These are phyloP conservation scores for Coremacera marginata DNA, from an alignment of 2,888 invertebrate species.

Conservation along the genomic window DNA sequence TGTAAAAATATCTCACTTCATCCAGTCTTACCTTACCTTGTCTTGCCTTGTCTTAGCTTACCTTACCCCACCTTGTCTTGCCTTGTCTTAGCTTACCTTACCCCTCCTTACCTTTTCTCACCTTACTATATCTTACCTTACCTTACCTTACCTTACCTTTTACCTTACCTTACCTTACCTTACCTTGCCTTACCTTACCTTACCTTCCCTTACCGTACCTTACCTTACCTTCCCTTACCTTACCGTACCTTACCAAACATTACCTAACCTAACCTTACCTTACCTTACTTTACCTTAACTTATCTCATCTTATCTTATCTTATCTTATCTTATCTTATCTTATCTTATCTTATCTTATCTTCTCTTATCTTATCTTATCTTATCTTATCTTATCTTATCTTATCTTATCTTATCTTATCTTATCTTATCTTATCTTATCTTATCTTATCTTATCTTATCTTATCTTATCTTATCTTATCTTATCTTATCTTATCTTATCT, in stretches of 20 bases:
- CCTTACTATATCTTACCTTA: too few species aligned
- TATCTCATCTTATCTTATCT: constrained; percentile 32
- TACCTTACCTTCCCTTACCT: background rate
- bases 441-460: background rate
- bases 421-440: constrained; percentile 18
- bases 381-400: background rate
- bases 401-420: constrained; percentile 21
- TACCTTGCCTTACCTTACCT: too few species aligned
- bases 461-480: background rate
- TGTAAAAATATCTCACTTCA: too few species aligned
- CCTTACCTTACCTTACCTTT: too few species aligned
- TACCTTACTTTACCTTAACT: constrained; percentile 21
- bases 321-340: constrained; percentile 35
- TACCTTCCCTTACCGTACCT: background rate
- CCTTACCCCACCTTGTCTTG: too few species aligned
- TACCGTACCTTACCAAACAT: background rate
- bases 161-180: too few species aligned
- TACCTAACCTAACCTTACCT: background rate
- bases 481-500: too few species aligned
- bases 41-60: too few species aligned
- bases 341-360: constrained; percentile 30
- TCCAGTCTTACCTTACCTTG: too few species aligned
- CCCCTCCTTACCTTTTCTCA: too few species aligned
- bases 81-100: too few species aligned
- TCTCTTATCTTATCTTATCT: constrained; percentile 7